Base-by-base conservation (phyloP, 2,797 vertebrate species). In the Gastrophryne carolinensis region DNA sequence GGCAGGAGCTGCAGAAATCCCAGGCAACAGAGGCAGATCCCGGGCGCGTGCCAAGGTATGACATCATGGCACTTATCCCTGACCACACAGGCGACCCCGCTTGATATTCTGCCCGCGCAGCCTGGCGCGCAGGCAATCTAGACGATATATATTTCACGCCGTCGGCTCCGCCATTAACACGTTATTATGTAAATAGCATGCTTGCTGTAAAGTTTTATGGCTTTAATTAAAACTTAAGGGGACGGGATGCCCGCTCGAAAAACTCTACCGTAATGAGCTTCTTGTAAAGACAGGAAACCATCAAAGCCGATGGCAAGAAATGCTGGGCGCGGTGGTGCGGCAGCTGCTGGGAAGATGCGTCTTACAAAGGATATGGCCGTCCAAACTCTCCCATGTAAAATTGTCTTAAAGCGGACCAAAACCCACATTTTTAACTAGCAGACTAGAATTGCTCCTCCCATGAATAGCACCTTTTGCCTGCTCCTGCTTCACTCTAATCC, bases 171-270 rank as follows among this genome's bases (percentile, higher is more conserved):
- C 75, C 68, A 78, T 78, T 78, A 78, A 78, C 75, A 72, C 67
- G 75, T 72, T 78, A 78, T 78, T 72, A 78, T 78, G 75, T 78
- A 78, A 78, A 78, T 78, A 78, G 60, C 56, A 39, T 78, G 75
- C 67, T 72, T 39, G 68, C 41, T 35, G 52, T 78, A 78, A 78
- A 78, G 75, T 78, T 78, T 78, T 78, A 78, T 78, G 60, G 50
- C 44, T 78, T 78, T 72, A 76, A 78, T 78, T 78, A 65, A 78
- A 78, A 65, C 44, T 70, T 70, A 63, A 70, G 68, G 67, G 26
- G 69, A 29, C 68, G 50, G 67, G 29, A 12, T 54, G 70, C 41
- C 58, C 15, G 9, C 29, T 47, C 35, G 15, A 23, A 71, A 77
- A 77, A 47, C 57, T 39, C 62, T 35, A 23, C 34, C 17, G 32